phyloP scores from a whole-genome alignment of 2,113 vertebrate species.

The Dryoscopus gambensis region DNA sequence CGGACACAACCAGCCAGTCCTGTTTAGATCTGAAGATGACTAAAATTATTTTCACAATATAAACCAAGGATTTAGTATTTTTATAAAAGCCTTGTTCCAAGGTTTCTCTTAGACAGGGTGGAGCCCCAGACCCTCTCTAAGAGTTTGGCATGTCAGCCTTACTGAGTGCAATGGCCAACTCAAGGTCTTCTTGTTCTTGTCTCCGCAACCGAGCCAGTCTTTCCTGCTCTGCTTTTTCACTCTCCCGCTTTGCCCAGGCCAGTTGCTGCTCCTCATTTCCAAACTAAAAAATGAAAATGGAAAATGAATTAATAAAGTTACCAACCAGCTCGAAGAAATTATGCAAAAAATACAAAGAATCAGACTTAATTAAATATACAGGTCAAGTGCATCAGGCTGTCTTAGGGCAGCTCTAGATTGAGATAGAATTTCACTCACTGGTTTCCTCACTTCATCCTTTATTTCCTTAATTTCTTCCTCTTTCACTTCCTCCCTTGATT shows the following conservation, averaged over 20 bases:
- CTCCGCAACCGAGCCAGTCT: slow-evolving; percentile 87
- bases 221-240: slow-evolving; percentile 91
- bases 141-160: slow-evolving; percentile 95
- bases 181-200: slow-evolving; percentile 97
- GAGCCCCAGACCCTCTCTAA: slow-evolving; percentile 58
- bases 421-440: background rate
- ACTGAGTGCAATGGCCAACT: slow-evolving; percentile 96
- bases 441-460: background rate
- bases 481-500: background rate
- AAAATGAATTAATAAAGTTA: background rate
- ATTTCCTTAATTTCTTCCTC: background rate
- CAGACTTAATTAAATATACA: background rate
- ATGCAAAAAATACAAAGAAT: background rate
- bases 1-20: background rate
- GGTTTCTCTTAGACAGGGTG: background rate
- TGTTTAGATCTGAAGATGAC: background rate
- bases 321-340: background rate
- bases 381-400: background rate
- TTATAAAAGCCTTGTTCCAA: background rate
- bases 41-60: background rate
- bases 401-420: background rate
- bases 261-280: slow-evolving; percentile 97
- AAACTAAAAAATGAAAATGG: slow-evolving; percentile 76
- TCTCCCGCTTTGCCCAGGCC: slow-evolving; percentile 97
- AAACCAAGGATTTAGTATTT: background rate